A percentile compares a stretch with the other conserved stretches of the same genome.
Evolutionary conservation across 2,888 invertebrate genomes (phyloP).

Genomic region (Drosophila quasianomalipes): DNA sequence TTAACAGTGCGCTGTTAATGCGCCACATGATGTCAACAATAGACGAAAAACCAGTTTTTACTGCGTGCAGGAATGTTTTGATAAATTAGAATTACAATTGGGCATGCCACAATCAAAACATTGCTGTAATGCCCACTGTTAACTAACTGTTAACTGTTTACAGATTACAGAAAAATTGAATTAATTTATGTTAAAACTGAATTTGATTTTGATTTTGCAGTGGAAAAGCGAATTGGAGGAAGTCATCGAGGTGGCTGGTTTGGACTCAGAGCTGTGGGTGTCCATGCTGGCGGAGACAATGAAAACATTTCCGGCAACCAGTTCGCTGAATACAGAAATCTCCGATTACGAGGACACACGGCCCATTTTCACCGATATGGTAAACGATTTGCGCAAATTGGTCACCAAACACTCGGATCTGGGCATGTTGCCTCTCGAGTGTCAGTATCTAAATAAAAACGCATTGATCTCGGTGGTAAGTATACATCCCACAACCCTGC

Average conservation of each 20-base stretch:
- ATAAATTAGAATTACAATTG: constrained; percentile 3
- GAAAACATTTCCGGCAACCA: constrained; percentile 95
- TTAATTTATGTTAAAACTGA: background rate
- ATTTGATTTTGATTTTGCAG: constrained; percentile 86
- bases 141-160: background rate
- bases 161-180: background rate
- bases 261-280: constrained; percentile 98
- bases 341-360: constrained; percentile 95
- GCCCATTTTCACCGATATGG: constrained; percentile 95
- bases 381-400: constrained; percentile 92
- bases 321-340: constrained; percentile 95
- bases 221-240: constrained; percentile 97
- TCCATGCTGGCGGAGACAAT: constrained; percentile 98
- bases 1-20: constrained; percentile 9
- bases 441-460: constrained; percentile 97
- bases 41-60: constrained; percentile 16
- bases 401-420: constrained; percentile 94
- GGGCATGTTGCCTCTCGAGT: constrained; percentile 96
- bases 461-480: constrained; percentile 94
- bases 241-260: constrained; percentile 95
- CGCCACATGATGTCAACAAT: constrained; percentile 5
- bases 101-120: constrained; percentile 2
- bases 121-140: background rate
- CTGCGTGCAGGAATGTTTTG: background rate
- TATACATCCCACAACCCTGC: background rate